Percentiles rank a stretch among this genome's conserved stretches.
Conservation (phyloP, 2,888 invertebrate genomes). For the Doris montereyensis region DNA sequence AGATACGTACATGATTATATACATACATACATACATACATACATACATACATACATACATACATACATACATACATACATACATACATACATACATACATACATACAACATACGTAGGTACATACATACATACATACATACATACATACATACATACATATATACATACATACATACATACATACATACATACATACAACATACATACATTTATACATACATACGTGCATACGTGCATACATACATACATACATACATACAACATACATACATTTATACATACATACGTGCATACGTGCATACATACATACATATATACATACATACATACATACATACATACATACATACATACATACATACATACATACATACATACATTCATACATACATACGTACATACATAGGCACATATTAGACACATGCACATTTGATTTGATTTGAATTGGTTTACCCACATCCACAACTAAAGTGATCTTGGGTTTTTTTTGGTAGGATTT, state of each 20-base stretch:
- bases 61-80: background rate
- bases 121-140: background rate
- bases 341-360: no score
- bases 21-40: background rate
- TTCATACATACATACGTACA: no score
- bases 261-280: slow-evolving; percentile 8
- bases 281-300: background rate
- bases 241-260: background rate
- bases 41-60: background rate
- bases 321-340: no score
- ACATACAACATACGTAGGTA: background rate
- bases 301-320: background rate
- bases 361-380: no score
- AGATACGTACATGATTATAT: background rate
- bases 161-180: background rate
- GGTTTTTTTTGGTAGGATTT: no score
- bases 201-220: slow-evolving; percentile 1
- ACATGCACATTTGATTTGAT: no score
- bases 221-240: background rate
- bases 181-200: background rate
- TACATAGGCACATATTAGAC: no score
- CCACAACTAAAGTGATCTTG: no score
- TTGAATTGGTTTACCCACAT: no score
- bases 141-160: background rate
- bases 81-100: background rate